Percentiles rank a stretch among this genome's conserved stretches.
These are phyloP conservation scores for Tenthredo distinguenda DNA, from an alignment of 2,888 invertebrate species.

Conservation along the genomic window DNA sequence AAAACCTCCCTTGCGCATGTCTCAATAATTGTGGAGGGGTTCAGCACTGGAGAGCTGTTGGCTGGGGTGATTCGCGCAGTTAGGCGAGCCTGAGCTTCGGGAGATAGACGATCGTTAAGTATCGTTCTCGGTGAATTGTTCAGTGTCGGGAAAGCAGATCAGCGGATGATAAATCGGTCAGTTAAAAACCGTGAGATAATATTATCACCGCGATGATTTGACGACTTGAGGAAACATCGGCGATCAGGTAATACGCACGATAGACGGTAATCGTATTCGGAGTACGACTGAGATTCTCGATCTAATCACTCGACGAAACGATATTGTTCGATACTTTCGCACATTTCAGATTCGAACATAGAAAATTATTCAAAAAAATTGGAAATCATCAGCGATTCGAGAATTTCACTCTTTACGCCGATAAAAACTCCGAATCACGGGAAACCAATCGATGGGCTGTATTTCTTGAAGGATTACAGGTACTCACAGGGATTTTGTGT, in stretches of 20 bases:
- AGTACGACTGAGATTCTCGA: too few relatives aligned
- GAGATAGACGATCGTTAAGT: constrained; percentile 72
- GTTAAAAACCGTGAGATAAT: too few relatives aligned
- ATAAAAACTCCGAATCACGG: not conserved
- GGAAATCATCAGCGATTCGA: too few relatives aligned
- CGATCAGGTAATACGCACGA: too few relatives aligned
- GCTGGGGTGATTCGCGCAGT: constrained; percentile 69
- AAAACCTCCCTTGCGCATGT: constrained; percentile 38
- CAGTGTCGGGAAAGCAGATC: not conserved
- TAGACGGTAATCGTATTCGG: too few relatives aligned
- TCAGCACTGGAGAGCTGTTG: constrained; percentile 42
- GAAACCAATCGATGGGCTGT: constrained; percentile 22
- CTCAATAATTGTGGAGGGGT: constrained; percentile 4
- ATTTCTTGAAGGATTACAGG: constrained; percentile 21
- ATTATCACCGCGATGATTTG: too few relatives aligned
- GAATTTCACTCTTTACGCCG: not conserved
- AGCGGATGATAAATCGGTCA: too few relatives aligned
- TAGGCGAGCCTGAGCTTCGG: constrained; percentile 65
- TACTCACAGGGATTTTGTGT: not conserved
- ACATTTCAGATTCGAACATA: too few relatives aligned
- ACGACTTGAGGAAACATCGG: too few relatives aligned
- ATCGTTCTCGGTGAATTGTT: not conserved
- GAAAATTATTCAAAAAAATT: too few relatives aligned
- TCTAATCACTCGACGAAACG: too few relatives aligned
- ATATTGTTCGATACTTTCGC: too few relatives aligned